Percentiles rank a stretch among this genome's conserved stretches.
Conservation (phyloP, 2,797 vertebrate species). For the Sebastes nivosus region DNA sequence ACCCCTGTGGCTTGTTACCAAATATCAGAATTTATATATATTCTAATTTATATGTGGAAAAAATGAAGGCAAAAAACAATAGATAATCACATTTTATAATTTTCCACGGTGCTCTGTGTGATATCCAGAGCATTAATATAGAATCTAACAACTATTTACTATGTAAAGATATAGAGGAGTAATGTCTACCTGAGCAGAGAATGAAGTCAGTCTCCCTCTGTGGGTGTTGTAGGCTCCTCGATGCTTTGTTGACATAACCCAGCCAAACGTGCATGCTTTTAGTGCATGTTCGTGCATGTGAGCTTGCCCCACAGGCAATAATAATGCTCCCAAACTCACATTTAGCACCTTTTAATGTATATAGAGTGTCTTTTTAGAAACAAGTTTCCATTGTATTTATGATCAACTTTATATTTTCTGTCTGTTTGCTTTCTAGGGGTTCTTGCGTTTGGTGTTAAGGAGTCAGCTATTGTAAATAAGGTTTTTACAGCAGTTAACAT, state of each 20-base stretch:
- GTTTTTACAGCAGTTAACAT: constrained; percentile 86
- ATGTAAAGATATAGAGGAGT: too few relatives aligned
- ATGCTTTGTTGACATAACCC: too few relatives aligned
- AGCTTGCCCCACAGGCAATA: too few relatives aligned
- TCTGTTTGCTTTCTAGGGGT: constrained; percentile 75
- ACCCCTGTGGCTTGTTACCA: not conserved
- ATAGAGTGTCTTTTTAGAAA: not conserved
- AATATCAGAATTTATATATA: not conserved
- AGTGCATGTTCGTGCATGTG: too few relatives aligned
- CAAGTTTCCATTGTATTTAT: not conserved
- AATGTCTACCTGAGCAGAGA: too few relatives aligned
- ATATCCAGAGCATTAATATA: too few relatives aligned
- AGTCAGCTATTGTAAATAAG: constrained; percentile 88
- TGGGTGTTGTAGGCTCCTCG: too few relatives aligned
- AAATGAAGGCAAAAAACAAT: not conserved
- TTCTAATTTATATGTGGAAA: not conserved
- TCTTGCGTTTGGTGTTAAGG: constrained; percentile 89
- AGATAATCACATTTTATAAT: not conserved
- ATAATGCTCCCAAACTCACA: too few relatives aligned
- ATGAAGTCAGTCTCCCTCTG: too few relatives aligned
- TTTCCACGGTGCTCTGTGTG: too few relatives aligned
- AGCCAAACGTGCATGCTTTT: too few relatives aligned
- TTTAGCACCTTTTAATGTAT: not conserved
- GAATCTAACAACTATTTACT: too few relatives aligned
- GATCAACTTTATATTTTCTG: not conserved